Conservation (phyloP, 2,797 vertebrate genomes). For the Podarcis siculus region DNA sequence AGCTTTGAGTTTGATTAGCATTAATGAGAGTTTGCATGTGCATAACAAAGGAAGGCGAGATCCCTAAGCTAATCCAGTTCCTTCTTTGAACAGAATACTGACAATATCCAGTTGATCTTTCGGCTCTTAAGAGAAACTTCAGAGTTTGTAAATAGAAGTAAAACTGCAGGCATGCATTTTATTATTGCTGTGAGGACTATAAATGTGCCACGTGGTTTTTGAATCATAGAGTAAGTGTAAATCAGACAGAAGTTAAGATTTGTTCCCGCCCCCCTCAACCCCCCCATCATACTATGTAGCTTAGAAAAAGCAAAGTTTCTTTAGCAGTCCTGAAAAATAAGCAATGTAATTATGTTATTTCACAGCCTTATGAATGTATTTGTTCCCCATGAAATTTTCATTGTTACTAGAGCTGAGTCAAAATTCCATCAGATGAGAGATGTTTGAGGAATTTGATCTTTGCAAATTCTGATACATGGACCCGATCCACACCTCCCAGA, state of each 20-base stretch:
- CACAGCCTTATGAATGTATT: not conserved
- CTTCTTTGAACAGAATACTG: conserved; percentile 3
- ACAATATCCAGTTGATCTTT: not conserved
- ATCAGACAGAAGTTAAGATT: not conserved
- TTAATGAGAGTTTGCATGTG: not conserved
- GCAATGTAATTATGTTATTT: not conserved
- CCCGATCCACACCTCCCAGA: not conserved
- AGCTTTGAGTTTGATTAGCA: not conserved
- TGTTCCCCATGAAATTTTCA: not conserved
- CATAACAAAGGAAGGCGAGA: not conserved
- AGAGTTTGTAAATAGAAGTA: conserved; percentile 1
- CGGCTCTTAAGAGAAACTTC: not conserved
- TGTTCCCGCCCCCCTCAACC: too few relatives aligned
- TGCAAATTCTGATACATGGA: not conserved
- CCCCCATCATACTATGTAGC: rapidly evolving
- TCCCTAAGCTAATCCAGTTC: not conserved
- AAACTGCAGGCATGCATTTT: conserved; percentile 1
- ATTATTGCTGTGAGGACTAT: not conserved
- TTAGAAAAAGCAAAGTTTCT: not conserved
- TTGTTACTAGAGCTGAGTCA: not conserved
- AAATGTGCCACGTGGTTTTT: not conserved
- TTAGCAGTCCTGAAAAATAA: not conserved
- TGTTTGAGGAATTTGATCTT: not conserved
- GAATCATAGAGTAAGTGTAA: not conserved
- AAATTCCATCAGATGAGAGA: not conserved